Base-by-base conservation (phyloP, 2,113 vertebrate genomes). In the Actinemys pallida region DNA sequence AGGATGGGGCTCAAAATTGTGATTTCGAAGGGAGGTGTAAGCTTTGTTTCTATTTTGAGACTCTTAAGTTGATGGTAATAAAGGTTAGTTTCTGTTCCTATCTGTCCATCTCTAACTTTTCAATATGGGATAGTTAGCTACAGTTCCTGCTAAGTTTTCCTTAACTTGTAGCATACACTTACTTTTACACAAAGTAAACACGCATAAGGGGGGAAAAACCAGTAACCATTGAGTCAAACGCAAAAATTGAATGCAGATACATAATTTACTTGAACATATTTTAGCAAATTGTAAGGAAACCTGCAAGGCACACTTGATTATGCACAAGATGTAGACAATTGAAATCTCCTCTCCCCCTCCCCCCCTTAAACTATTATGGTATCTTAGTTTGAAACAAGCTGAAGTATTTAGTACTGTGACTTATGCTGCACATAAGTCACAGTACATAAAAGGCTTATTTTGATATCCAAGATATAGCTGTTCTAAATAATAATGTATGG, bases 321-420 rank as follows among this genome's bases (percentile, higher is more conserved):
- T 87, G n/a, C 69, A 90, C 56, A 17, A 49, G 24, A 10, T 96
- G 78, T 95, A 90, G 94, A 96, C 95, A 93, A 20, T 72, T 39
- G 45, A 50, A 81, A 65, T 39, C 62, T 45, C 11, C 47, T 6
- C 47, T 8, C 47, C 47, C 8, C 47, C 47, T n/a, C 47, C 2
- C 45, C 45, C 45, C 45, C 45, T 2, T 62, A 47, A 84, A 90
- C 2, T 79, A 27, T 83, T 65, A 69, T 24, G 35, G 12, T 65
- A 27, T 31, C 20, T 50, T 95, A n/a, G 10, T 83, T 49, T 90
- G 76, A 92, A 78, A 57, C 79, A 65, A 83, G 42, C 50, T 95
- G 49, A 52, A 87, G 42, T 91, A 50, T 92, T 94, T 95, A 42
- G 79, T 94, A 89, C 81, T 95, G 92, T 96, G 83, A 92, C 42